Evolutionary conservation across 1,140 invertebrate species (phyloP).

Genomic region (Aphelinus certus): DNA sequence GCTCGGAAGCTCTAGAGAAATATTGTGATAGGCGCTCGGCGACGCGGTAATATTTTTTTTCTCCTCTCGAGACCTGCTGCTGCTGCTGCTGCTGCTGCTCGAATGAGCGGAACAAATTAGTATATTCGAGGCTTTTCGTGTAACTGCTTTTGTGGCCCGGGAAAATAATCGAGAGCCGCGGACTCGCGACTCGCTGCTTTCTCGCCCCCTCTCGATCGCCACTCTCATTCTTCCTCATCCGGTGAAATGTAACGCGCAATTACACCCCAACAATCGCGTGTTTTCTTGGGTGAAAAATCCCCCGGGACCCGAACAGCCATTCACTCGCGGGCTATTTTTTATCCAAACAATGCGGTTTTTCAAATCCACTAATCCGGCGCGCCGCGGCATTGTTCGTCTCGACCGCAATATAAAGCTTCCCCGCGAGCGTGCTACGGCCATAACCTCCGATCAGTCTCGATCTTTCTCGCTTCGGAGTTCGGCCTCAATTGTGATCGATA

Average conservation of each 20-base stretch:
- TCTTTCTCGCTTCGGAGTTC: slow-evolving; percentile 20
- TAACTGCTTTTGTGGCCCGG: slow-evolving; percentile 2
- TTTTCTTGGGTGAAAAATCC: slow-evolving; percentile 34
- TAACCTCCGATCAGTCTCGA: slow-evolving; percentile 19
- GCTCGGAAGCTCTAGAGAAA: background rate
- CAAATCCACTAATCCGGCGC: slow-evolving; percentile 32
- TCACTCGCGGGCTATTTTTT: slow-evolving; percentile 1
- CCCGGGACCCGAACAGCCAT: background rate
- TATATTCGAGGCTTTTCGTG: slow-evolving; percentile 1
- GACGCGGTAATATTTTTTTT: background rate
- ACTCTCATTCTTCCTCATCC: background rate
- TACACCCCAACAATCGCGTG: slow-evolving; percentile 25
- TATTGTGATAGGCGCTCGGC: slow-evolving; percentile 19
- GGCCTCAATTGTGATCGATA: slow-evolving; percentile 3
- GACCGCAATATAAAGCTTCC: background rate
- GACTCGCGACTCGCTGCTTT: slow-evolving; percentile 2
- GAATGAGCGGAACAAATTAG: slow-evolving; percentile 31
- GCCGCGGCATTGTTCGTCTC: slow-evolving; percentile 17
- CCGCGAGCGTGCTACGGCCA: background rate
- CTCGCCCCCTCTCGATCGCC: background rate
- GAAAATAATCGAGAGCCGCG: background rate
- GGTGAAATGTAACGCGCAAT: slow-evolving; percentile 32
- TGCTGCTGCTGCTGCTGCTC: too few species aligned
- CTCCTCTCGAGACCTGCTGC: too few species aligned
- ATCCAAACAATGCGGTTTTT: slow-evolving; percentile 22